phyloP scores from a whole-genome alignment of 2,113 vertebrate genomes.

The Limanda limanda region DNA sequence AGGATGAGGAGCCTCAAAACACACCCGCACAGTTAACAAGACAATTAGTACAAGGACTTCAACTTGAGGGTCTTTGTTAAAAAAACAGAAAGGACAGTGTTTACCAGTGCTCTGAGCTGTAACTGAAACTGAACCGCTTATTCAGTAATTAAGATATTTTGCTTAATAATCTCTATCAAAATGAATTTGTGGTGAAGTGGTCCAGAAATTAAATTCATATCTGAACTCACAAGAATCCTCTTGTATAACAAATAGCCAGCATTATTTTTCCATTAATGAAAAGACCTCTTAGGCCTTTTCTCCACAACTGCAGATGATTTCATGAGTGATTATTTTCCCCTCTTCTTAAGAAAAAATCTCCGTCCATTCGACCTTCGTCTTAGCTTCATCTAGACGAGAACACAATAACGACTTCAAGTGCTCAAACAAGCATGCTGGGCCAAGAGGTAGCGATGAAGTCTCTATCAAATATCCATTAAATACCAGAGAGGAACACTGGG shows the following conservation, averaged over 20 bases:
- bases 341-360: too few relatives aligned
- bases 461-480: neutral
- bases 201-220: constrained; percentile 28
- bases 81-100: constrained; percentile 27
- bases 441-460: neutral
- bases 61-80: constrained; percentile 54
- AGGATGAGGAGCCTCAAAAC: constrained; percentile 53
- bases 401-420: too few relatives aligned
- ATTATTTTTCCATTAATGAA: constrained; percentile 28
- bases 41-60: constrained; percentile 70
- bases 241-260: neutral
- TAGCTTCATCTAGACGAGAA: too few relatives aligned
- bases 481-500: neutral
- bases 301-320: neutral
- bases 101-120: constrained; percentile 34
- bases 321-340: too few relatives aligned
- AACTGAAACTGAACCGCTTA: constrained; percentile 6
- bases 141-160: constrained; percentile 48
- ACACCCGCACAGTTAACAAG: constrained; percentile 62
- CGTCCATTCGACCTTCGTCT: too few relatives aligned
- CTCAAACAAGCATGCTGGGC: neutral
- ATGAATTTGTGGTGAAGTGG: constrained; percentile 36
- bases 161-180: constrained; percentile 30
- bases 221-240: constrained; percentile 12
- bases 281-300: constrained; percentile 14